phyloP scores from a whole-genome alignment of 2,888 invertebrate genomes.

The Himalopsyche anomala region DNA sequence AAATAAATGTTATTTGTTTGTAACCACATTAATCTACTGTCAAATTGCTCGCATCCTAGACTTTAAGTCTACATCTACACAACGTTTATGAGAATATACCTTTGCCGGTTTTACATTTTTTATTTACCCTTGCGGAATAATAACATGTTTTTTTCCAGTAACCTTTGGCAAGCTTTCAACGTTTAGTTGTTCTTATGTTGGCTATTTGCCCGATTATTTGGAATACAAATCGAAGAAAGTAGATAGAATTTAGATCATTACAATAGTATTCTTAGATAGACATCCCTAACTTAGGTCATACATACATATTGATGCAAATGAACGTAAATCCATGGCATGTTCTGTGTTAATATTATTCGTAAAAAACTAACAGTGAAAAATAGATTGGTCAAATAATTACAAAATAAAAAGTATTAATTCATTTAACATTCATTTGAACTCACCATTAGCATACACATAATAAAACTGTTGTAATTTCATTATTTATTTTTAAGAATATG shows the following conservation, averaged over 20 bases:
- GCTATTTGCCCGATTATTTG: conserved; percentile 17
- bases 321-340: too few species aligned
- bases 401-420: too few species aligned
- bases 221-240: not conserved
- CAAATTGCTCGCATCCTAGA: conserved; percentile 2
- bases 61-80: not conserved
- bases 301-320: too few species aligned
- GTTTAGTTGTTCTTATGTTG: not conserved
- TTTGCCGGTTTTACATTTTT: not conserved
- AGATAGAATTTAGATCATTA: not conserved
- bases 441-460: too few species aligned
- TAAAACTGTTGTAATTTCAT: too few species aligned
- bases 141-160: conserved; percentile 1
- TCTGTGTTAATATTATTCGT: too few species aligned
- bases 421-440: too few species aligned
- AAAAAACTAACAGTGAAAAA: too few species aligned
- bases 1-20: conserved; percentile 5
- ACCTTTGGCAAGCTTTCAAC: conserved; percentile 8
- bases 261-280: too few species aligned
- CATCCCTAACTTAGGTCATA: too few species aligned
- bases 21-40: conserved; percentile 15
- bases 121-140: not conserved
- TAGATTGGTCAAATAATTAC: too few species aligned
- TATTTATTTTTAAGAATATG: too few species aligned
- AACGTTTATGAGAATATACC: not conserved